Evolutionary conservation across 2,888 invertebrate genomes (phyloP).

Genomic region (Cheilosia vernalis): DNA sequence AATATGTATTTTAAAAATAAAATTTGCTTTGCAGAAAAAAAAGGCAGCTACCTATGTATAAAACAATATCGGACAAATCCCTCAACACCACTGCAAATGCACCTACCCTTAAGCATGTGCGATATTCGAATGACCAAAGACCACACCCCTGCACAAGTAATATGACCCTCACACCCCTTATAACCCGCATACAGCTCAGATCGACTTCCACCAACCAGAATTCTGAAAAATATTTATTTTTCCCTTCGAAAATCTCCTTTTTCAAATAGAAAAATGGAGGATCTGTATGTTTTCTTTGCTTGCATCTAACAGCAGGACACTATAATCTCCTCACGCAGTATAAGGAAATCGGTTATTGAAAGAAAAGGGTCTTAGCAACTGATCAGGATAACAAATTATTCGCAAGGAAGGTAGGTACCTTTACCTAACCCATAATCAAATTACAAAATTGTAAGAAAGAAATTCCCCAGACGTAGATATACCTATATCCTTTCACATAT

Average conservation of each 20-base stretch:
- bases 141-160: conserved; percentile 53
- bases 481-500: conserved; percentile 20
- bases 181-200: neutral
- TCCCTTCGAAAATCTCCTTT: conserved; percentile 23
- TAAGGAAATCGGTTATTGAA: neutral
- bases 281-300: neutral
- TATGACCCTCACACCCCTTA: conserved; percentile 31
- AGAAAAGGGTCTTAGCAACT: conserved; percentile 4
- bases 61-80: neutral
- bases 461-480: conserved; percentile 8
- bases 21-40: no score
- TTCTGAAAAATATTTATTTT: conserved; percentile 39
- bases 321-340: conserved; percentile 19
- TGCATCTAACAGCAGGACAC: neutral
- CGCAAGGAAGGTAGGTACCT: neutral
- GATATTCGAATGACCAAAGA: conserved; percentile 22
- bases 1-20: no score
- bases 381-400: conserved; percentile 10
- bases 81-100: conserved; percentile 23
- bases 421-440: conserved; percentile 56
- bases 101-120: conserved; percentile 29
- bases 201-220: conserved; percentile 42
- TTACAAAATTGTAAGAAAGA: conserved; percentile 27
- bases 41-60: neutral
- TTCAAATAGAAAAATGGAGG: conserved; percentile 46